phyloP scores from a whole-genome alignment of 2,888 invertebrate genomes.

The Salpingus planirostris region DNA sequence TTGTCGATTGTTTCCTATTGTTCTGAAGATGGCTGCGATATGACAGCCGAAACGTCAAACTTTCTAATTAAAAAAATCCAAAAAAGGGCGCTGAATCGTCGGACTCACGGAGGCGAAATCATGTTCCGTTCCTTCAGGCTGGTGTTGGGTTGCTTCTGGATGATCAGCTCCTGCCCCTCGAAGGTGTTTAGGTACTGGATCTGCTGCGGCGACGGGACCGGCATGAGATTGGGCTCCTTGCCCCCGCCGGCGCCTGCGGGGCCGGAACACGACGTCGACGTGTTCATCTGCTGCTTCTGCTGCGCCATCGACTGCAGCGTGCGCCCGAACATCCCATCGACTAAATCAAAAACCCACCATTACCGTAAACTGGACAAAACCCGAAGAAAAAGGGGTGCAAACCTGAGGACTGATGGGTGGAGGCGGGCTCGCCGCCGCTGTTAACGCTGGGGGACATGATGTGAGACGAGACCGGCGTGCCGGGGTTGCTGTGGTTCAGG shows the following conservation, averaged over 20 bases:
- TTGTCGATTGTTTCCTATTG: no score
- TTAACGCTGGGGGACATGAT: conserved; percentile 50
- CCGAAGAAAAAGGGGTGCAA: not conserved
- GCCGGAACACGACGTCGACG: conserved; percentile 35
- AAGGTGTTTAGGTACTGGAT: conserved; percentile 92
- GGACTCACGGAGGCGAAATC: conserved; percentile 66
- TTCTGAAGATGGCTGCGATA: no score
- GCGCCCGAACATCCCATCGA: conserved; percentile 56
- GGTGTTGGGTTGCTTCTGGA: conserved; percentile 91
- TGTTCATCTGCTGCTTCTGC: conserved; percentile 46
- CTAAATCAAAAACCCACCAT: conserved; percentile 37
- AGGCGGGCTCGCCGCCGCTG: conserved; percentile 38
- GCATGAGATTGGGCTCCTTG: conserved; percentile 87
- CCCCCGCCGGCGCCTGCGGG: conserved; percentile 25
- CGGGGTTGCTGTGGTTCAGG: conserved; percentile 61
- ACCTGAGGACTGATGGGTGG: conserved; percentile 40
- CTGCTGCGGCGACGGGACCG: conserved; percentile 93
- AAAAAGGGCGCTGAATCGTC: not conserved
- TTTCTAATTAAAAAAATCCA: not conserved
- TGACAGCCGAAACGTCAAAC: not conserved
- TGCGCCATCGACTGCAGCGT: conserved; percentile 55
- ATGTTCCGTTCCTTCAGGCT: conserved; percentile 71
- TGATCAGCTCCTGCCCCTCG: conserved; percentile 92
- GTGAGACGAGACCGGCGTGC: conserved; percentile 59
- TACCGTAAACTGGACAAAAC: conserved; percentile 1